Percentiles rank a stretch among this genome's conserved stretches.
Evolutionary conservation across 2,113 vertebrate genomes (phyloP).

Genomic region (Myrmecophaga tridactyla): DNA sequence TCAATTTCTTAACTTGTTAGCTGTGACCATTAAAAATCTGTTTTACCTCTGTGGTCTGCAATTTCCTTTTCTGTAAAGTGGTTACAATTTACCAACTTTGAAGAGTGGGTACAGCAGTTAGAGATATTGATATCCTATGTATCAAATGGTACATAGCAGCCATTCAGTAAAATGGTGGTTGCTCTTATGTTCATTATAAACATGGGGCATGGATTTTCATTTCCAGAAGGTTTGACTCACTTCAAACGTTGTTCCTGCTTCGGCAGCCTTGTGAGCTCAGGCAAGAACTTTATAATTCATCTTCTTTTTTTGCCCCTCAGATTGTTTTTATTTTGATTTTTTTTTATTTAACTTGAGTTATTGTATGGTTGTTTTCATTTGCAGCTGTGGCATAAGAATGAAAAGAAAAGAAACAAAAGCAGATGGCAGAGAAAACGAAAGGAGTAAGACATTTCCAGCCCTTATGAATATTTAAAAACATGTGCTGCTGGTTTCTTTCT

Average conservation of each 20-base stretch:
- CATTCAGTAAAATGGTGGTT: not conserved
- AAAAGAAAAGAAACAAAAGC: conserved; percentile 79
- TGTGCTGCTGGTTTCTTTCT: conserved; percentile 75
- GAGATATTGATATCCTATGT: not conserved
- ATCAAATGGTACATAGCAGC: not conserved
- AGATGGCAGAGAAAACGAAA: conserved; percentile 78
- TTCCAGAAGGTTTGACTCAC: conserved; percentile 49
- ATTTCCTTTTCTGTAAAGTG: conserved; percentile 41
- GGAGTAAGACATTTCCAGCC: conserved; percentile 76
- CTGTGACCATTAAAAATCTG: not conserved
- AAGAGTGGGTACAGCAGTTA: not conserved
- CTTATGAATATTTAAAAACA: conserved; percentile 74
- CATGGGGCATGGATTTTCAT: conserved; percentile 18
- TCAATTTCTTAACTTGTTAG: not conserved
- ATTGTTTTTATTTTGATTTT: conserved; percentile 80
- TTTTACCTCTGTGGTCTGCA: not conserved
- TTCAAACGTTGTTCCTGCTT: conserved; percentile 43
- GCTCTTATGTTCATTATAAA: conserved; percentile 23
- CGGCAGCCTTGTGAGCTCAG: conserved; percentile 76
- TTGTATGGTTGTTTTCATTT: conserved; percentile 81
- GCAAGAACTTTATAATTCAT: conserved; percentile 76
- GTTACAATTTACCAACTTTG: not conserved
- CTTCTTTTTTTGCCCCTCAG: conserved; percentile 83
- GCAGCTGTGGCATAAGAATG: conserved; percentile 79
- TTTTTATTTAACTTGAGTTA: conserved; percentile 79